Conservation (phyloP, 2,113 vertebrate species). For the Phaethon lepturus region DNA sequence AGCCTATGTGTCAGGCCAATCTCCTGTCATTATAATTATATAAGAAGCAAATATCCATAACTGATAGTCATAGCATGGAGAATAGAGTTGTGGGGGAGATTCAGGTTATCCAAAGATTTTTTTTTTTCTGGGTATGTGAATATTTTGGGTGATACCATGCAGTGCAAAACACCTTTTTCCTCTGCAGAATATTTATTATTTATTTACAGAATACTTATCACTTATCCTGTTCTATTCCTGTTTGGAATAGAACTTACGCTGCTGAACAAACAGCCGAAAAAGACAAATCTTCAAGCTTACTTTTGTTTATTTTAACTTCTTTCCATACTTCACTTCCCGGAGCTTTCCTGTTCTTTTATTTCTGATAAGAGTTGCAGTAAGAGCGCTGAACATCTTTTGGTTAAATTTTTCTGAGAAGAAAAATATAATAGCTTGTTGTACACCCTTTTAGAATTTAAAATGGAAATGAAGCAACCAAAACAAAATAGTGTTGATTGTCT, state of each 20-base stretch:
- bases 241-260: not conserved
- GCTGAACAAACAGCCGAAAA: not conserved
- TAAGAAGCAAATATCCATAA: not conserved
- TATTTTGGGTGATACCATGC: not conserved
- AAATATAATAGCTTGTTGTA: not conserved
- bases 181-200: not conserved
- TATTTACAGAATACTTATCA: not conserved
- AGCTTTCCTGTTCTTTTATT: not conserved
- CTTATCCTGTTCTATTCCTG: not conserved
- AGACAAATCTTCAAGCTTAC: not conserved
- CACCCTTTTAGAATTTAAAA: not conserved
- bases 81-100: not conserved
- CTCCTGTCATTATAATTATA: not conserved
- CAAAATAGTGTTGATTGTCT: not conserved
- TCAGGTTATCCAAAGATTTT: not conserved
- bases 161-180: not conserved
- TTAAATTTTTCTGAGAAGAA: not conserved
- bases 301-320: not conserved
- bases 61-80: not conserved
- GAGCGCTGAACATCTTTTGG: not conserved
- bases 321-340: not conserved
- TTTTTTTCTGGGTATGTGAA: not conserved
- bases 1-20: not conserved
- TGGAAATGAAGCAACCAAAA: not conserved
- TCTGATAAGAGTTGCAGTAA: not conserved